Conservation (phyloP, 2,888 invertebrate species). For the Bugulina stolonifera region DNA sequence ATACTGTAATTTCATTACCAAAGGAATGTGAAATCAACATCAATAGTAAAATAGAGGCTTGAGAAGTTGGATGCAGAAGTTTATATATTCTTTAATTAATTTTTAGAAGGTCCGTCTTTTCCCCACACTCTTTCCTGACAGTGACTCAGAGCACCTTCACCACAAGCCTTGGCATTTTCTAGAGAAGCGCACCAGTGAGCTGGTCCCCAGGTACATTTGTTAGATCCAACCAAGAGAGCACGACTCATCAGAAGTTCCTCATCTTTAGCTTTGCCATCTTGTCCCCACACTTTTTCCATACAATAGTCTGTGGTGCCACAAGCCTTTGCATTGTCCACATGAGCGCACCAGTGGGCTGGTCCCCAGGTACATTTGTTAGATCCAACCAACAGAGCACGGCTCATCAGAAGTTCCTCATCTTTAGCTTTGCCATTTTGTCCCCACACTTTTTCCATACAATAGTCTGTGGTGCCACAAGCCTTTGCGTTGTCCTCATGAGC, state of each 20-base stretch:
- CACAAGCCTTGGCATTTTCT: constrained; percentile 10
- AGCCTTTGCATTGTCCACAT: not conserved
- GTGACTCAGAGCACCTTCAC: not conserved
- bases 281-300: not conserved
- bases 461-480: not conserved
- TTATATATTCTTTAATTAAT: no score
- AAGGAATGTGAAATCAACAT: no score
- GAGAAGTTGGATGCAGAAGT: no score
- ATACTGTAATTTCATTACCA: no score
- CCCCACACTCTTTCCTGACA: not conserved
- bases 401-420: no score
- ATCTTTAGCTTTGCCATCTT: not conserved
- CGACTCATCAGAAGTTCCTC: no score
- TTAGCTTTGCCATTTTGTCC: not conserved
- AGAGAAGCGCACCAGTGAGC: constrained; percentile 3
- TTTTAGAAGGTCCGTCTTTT: no score
- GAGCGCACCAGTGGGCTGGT: constrained; percentile 10
- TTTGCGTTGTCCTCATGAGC: not conserved
- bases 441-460: constrained; percentile 1
- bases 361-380: constrained; percentile 14
- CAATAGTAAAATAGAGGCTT: no score
- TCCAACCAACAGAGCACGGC: not conserved
- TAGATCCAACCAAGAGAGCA: no score
- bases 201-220: constrained; percentile 18
- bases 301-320: not conserved